Conservation (phyloP, 2,888 invertebrate species). For the Onchidella celtica region DNA sequence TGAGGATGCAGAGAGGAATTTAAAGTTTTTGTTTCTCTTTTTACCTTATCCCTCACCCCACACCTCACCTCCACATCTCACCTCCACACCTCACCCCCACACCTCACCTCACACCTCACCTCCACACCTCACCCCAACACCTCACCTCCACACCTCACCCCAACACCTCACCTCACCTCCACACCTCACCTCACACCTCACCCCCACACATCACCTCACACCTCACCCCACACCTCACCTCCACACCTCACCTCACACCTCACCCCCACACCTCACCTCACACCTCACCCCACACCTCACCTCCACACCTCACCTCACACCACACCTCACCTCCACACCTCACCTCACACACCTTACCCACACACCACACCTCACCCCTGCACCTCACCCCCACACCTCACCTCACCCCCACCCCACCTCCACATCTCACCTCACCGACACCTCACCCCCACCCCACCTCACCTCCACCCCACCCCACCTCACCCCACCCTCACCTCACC, state of each 20-base stretch:
- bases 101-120: neutral
- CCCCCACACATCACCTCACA: neutral
- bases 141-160: neutral
- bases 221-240: neutral
- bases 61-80: too few species aligned
- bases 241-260: neutral
- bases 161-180: neutral
- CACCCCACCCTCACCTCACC: neutral
- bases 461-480: neutral
- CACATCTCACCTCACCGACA: neutral
- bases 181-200: neutral
- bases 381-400: neutral
- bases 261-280: neutral
- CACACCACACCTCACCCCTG: neutral
- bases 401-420: neutral
- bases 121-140: neutral
- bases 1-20: too few species aligned
- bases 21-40: too few species aligned
- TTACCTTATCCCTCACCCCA: too few species aligned
- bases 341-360: neutral
- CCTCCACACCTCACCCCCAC: too few species aligned
- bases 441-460: neutral
- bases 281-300: too few species aligned
- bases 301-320: neutral
- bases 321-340: neutral